These are phyloP conservation scores for Scomberomorus guttatus DNA, from an alignment of 2,797 vertebrate species.

Conservation along the genomic window DNA sequence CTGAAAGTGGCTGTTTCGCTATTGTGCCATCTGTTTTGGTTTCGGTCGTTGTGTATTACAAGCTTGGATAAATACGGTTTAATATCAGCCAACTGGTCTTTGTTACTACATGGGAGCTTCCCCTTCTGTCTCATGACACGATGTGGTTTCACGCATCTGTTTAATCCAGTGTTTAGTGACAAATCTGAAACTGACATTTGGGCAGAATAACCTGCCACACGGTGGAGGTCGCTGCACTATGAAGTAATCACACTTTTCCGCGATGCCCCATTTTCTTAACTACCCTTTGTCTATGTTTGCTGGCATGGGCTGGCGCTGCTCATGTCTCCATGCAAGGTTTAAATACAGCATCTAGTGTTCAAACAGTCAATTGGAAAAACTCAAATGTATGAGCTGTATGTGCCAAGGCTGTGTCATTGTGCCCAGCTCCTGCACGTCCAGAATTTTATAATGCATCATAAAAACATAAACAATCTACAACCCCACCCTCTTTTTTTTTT, in stretches of 20 bases:
- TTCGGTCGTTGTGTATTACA: neutral
- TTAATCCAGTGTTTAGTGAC: neutral
- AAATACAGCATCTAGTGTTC: neutral
- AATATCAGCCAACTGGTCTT: neutral
- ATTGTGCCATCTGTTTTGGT: neutral
- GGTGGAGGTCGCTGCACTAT: neutral
- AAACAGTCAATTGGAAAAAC: constrained; percentile 16
- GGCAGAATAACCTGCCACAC: neutral
- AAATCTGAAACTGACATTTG: neutral
- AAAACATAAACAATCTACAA: neutral
- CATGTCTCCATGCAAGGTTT: neutral
- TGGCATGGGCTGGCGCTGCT: constrained; percentile 9
- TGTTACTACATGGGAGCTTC: constrained; percentile 31
- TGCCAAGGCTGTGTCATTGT: neutral
- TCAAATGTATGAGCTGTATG: neutral
- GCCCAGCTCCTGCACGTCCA: neutral
- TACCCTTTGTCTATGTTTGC: constrained; percentile 51
- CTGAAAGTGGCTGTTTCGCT: neutral
- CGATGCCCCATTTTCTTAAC: constrained; percentile 21
- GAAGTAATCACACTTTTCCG: constrained; percentile 22
- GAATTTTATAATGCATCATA: neutral
- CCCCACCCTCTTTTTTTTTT: neutral
- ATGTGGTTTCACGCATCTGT: constrained; percentile 32
- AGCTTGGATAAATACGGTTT: neutral
- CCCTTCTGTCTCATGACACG: constrained; percentile 59